Conservation (phyloP, 2,797 vertebrate genomes). For the Avahi laniger region DNA sequence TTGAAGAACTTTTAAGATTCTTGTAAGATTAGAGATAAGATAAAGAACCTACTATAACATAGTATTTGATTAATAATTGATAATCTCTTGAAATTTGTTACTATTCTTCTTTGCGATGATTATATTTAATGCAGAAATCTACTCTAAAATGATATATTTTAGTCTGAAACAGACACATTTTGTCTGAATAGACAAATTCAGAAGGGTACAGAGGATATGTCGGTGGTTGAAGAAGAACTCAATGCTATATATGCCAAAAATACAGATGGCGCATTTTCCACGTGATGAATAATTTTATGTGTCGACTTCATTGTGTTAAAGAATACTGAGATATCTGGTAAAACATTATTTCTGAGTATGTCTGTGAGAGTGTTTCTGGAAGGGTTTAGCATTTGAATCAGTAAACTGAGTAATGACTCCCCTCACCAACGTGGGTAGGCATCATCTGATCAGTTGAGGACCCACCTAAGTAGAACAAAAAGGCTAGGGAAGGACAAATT, state of each 20-base stretch:
- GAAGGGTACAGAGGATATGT: neutral
- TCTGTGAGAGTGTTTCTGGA: neutral
- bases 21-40: neutral
- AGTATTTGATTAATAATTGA: neutral
- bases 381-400: neutral
- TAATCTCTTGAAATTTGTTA: neutral
- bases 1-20: neutral
- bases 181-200: neutral
- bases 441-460: neutral
- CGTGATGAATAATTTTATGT: neutral
- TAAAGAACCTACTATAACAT: neutral
- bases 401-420: neutral
- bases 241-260: neutral
- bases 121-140: neutral
- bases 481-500: neutral
- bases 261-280: neutral
- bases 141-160: neutral
- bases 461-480: neutral
- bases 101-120: neutral
- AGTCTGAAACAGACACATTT: neutral
- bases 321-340: neutral
- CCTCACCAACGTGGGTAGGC: neutral
- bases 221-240: neutral
- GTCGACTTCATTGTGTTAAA: neutral
- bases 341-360: neutral